A percentile compares a stretch with the other conserved stretches of the same genome.
Evolutionary conservation across 1,140 invertebrate species (phyloP).

Genomic region (Ctenoplectra terminalis): DNA sequence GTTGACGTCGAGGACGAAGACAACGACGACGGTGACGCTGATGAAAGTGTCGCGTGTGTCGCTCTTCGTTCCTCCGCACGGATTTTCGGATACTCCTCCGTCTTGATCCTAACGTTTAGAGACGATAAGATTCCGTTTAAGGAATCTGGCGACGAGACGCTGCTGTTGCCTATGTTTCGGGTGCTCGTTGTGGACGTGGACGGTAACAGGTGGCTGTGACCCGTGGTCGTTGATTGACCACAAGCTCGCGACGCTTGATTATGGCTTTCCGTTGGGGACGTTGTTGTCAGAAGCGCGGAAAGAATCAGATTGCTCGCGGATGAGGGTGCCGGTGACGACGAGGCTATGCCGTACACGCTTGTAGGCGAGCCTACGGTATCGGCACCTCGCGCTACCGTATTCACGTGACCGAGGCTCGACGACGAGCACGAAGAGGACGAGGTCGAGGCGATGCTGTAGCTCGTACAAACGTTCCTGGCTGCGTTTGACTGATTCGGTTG

Average conservation of each 20-base stretch:
- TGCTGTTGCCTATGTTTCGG: constrained; percentile 17
- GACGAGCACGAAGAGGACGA: constrained; percentile 65
- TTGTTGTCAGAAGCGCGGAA: constrained; percentile 7
- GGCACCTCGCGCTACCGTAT: constrained; percentile 58
- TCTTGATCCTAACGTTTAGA: constrained; percentile 70
- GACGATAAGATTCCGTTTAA: constrained; percentile 74
- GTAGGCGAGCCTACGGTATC: constrained; percentile 64
- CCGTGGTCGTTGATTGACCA: constrained; percentile 47
- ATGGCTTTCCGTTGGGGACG: constrained; percentile 28
- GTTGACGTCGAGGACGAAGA: constrained; percentile 54
- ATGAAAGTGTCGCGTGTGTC: constrained; percentile 13
- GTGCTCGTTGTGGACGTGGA: constrained; percentile 27
- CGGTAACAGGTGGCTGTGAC: no score
- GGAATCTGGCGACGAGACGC: constrained; percentile 60
- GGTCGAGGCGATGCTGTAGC: constrained; percentile 51
- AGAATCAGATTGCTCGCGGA: constrained; percentile 22
- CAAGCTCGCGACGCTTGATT: constrained; percentile 26
- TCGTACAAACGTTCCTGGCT: constrained; percentile 55
- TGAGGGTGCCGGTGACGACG: constrained; percentile 42
- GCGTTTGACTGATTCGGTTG: constrained; percentile 46
- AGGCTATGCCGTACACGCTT: constrained; percentile 66
- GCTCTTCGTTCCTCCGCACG: constrained; percentile 54
- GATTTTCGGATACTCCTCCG: constrained; percentile 66
- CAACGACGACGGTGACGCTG: constrained; percentile 52
- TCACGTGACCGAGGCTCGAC: constrained; percentile 67